Evolutionary conservation across 2,888 invertebrate species (phyloP), one percentile per base, ranked within the genome.

Genomic region (Hemicrepidius hirtus): DNA sequence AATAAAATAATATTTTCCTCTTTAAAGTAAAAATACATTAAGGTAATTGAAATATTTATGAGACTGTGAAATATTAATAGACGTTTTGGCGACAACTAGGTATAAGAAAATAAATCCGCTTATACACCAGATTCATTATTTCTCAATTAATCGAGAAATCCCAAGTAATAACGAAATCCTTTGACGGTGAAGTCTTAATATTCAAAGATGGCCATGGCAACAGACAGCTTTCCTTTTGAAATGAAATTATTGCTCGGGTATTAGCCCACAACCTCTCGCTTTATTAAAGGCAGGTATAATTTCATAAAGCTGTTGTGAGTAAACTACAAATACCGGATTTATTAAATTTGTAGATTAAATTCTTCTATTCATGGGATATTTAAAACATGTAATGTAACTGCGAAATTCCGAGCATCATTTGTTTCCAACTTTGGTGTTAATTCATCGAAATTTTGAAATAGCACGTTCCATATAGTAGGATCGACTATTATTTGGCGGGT

Each of bases 131-230:
- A 6, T 18, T 44, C 5, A 44, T 44, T 44, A 44, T 44, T 44
- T 18, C 13, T 18, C 13, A 44, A 44, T 44, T 44, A 44, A 44
- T 16, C 16, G 6, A 18, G 13, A 53, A 53, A 53, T 24, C 6
- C 32, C 21, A 13, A n/a, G 53, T 53, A 53, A 53, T 53, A 32
- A 53, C 24, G 53, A 32, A 21, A 28, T n/a, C 53, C 53, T 53
- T 53, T 53, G 53, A 53, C 9, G 53, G 53, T 28, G 7, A 6
- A 21, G 6, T 10, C 53, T 53, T 53, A 53, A 32, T 53, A 53
- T 53, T 53, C 53, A 13, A 6, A 0, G 53, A 16, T 53, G 10
- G 10, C 13, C 4, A 16, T 21, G 28, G 28, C 28, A n/a, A 53
- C 53, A 4, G 6, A 13, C 28, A 53, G 24, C 28, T 53, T 32